Evolutionary conservation across 2,888 invertebrate genomes (phyloP).

Genomic region (Agrochola macilenta): DNA sequence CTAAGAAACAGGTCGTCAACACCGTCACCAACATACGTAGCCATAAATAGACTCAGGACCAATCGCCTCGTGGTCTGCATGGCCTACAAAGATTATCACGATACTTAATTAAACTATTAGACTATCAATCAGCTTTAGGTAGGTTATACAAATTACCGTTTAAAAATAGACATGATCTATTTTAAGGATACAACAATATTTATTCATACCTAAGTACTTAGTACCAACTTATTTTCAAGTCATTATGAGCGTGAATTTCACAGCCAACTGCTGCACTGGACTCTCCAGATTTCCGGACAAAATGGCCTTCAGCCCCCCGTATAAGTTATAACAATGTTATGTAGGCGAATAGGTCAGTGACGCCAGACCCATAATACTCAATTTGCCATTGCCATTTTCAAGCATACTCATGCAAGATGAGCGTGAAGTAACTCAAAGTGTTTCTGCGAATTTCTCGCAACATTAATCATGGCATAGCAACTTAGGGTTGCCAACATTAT

Average conservation of each 20-base stretch:
- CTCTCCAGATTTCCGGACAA: background rate
- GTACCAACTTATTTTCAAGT: background rate
- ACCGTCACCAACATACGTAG: background rate
- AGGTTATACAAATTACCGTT: constrained; percentile 1
- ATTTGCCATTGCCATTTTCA: background rate
- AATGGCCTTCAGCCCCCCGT: background rate
- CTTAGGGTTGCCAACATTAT: no score
- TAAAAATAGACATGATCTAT: constrained; percentile 5
- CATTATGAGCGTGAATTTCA: background rate
- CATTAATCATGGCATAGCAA: constrained; percentile 30
- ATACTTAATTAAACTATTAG: constrained; percentile 6
- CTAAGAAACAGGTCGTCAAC: constrained; percentile 23
- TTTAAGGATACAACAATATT: background rate
- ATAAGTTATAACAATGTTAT: background rate
- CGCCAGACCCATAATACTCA: background rate
- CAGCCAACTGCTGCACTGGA: background rate
- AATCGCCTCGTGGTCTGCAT: constrained; percentile 11
- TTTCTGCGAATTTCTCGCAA: constrained; percentile 33
- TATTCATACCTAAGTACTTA: background rate
- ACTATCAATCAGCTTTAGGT: constrained; percentile 19
- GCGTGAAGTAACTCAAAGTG: constrained; percentile 4
- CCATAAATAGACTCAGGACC: constrained; percentile 29
- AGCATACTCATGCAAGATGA: constrained; percentile 11
- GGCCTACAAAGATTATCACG: constrained; percentile 36
- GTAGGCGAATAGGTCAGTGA: background rate